Conservation (phyloP, 2,797 vertebrate species). For the Acanthopagrus latus region DNA sequence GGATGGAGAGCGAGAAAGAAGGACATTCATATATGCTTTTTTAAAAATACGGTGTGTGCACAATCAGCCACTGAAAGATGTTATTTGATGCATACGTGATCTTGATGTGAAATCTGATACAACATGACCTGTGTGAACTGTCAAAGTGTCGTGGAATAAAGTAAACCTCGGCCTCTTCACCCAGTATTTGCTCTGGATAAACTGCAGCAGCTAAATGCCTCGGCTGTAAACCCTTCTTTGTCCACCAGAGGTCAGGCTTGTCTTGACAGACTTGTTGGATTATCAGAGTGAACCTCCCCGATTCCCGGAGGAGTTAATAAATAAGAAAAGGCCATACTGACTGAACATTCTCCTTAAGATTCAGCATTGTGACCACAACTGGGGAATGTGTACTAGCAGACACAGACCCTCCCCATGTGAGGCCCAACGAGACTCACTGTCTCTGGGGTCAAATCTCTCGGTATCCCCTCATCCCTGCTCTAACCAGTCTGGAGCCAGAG, state of each 20-base stretch:
- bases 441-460: constrained; percentile 79
- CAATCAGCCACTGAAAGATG: background rate
- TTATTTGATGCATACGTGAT: background rate
- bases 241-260: constrained; percentile 81
- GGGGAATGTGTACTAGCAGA: constrained; percentile 64
- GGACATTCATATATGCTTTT: background rate
- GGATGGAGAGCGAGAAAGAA: background rate
- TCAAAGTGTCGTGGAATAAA: background rate
- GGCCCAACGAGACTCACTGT: constrained; percentile 77
- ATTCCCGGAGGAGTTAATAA: constrained; percentile 44
- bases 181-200: background rate
- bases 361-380: constrained; percentile 62
- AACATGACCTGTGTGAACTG: background rate
- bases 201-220: background rate
- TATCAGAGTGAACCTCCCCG: constrained; percentile 4
- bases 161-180: background rate
- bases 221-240: constrained; percentile 16
- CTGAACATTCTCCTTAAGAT: constrained; percentile 46
- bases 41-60: background rate
- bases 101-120: background rate
- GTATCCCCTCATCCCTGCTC: constrained; percentile 73
- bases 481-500: constrained; percentile 82
- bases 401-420: constrained; percentile 66
- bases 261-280: constrained; percentile 14
- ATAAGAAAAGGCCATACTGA: constrained; percentile 31